phyloP scores from a whole-genome alignment of 2,888 invertebrate genomes.

The Timandra comae region DNA sequence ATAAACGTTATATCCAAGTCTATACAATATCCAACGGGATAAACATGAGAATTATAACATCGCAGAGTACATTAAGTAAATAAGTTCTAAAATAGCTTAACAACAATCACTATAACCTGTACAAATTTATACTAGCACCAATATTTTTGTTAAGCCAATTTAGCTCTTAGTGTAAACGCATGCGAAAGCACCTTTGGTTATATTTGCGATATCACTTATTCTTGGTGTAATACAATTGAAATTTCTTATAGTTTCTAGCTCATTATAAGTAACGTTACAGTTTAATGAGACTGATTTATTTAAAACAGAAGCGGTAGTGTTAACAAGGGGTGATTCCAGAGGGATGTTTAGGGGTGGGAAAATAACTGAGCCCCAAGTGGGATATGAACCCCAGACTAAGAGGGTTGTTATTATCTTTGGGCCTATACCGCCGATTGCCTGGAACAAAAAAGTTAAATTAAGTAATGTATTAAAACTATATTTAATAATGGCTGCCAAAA shows the following conservation, averaged over 20 bases:
- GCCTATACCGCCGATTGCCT: slow-evolving; percentile 86
- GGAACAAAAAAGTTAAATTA: slow-evolving; percentile 19
- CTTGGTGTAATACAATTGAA: slow-evolving; percentile 38
- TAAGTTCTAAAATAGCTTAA: slow-evolving; percentile 5
- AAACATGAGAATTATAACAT: too few relatives aligned
- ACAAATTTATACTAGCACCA: slow-evolving; percentile 1
- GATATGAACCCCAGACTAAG: slow-evolving; percentile 82
- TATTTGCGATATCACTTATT: slow-evolving; percentile 10
- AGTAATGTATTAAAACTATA: too few relatives aligned
- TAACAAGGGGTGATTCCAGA: not conserved
- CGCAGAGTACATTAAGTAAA: too few relatives aligned
- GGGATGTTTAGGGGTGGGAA: slow-evolving; percentile 52
- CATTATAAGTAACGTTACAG: slow-evolving; percentile 28
- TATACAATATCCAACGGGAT: too few relatives aligned
- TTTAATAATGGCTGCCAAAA: too few relatives aligned
- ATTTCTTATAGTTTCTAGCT: slow-evolving; percentile 17
- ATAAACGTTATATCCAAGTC: too few relatives aligned
- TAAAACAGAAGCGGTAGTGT: slow-evolving; percentile 6
- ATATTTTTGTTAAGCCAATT: slow-evolving; percentile 3
- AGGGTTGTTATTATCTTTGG: slow-evolving; percentile 86
- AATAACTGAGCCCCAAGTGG: slow-evolving; percentile 83
- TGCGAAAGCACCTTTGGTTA: slow-evolving; percentile 31
- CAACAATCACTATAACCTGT: not conserved
- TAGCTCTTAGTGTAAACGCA: slow-evolving; percentile 37
- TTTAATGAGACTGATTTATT: slow-evolving; percentile 25